These are phyloP conservation scores for Colinus virginianus DNA, from an alignment of 2,113 vertebrate genomes.

Conservation along the genomic window DNA sequence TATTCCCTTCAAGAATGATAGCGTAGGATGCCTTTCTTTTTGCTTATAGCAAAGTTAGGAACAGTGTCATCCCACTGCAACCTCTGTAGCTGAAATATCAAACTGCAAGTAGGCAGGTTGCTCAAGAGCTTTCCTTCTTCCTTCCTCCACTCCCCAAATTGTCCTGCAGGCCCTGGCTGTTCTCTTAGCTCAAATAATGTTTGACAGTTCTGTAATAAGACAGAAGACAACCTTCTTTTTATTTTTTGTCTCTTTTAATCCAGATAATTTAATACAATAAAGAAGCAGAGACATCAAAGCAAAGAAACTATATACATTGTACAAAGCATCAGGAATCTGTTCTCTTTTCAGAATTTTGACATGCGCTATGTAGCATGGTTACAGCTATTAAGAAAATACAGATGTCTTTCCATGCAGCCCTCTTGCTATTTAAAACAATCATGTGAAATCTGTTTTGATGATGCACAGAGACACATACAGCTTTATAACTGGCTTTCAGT, in stretches of 20 bases:
- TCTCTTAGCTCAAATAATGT: constrained; percentile 76
- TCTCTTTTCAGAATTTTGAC: constrained; percentile 80
- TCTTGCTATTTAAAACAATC: constrained; percentile 60
- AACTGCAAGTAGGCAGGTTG: neutral
- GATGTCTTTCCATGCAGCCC: constrained; percentile 58
- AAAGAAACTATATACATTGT: constrained; percentile 71
- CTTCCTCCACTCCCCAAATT: neutral
- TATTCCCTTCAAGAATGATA: neutral
- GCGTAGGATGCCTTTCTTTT: neutral
- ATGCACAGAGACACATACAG: constrained; percentile 40
- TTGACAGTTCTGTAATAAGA: constrained; percentile 77
- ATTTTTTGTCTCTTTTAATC: constrained; percentile 24
- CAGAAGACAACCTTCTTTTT: constrained; percentile 63
- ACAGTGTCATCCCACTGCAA: neutral
- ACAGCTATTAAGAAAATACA: constrained; percentile 73
- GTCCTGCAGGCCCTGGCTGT: constrained; percentile 35
- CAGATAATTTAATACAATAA: constrained; percentile 77
- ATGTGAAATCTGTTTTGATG: constrained; percentile 69
- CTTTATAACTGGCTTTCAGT: constrained; percentile 34
- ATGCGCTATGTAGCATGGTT: constrained; percentile 69
- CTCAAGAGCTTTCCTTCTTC: neutral
- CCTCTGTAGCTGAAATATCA: neutral
- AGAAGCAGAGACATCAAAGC: constrained; percentile 79
- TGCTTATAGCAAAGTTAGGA: neutral
- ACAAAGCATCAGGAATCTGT: constrained; percentile 75